A percentile compares a stretch with the other conserved stretches of the same genome.
Conservation (phyloP, 2,113 vertebrate species). For the Ifrita kowaldi region DNA sequence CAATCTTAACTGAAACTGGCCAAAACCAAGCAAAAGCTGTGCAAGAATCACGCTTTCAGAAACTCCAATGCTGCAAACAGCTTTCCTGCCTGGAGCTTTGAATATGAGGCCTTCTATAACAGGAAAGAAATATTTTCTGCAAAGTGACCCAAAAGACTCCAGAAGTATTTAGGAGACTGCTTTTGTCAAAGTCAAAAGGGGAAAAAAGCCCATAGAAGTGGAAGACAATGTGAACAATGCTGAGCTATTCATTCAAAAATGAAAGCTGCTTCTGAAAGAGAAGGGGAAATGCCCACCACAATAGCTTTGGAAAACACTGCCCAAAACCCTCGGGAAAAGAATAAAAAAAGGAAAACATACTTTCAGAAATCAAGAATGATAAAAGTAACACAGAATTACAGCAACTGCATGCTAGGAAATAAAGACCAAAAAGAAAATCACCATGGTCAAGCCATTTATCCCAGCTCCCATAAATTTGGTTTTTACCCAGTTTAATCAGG, state of each 20-base stretch:
- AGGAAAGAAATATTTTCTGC: background rate
- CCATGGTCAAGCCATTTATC: accelerated
- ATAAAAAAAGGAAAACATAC: background rate
- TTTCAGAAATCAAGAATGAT: background rate
- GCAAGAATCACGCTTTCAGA: background rate
- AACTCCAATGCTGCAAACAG: background rate
- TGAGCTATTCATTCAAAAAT: slow-evolving; percentile 24
- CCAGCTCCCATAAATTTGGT: background rate
- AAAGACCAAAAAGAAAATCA: background rate
- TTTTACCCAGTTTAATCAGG: background rate
- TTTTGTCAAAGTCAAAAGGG: background rate
- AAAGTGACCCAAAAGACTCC: background rate
- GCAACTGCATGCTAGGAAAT: background rate
- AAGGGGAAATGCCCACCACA: slow-evolving; percentile 13
- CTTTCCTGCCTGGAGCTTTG: background rate
- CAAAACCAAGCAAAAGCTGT: background rate
- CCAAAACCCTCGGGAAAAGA: background rate
- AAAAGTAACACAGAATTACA: background rate
- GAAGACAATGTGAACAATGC: slow-evolving; percentile 20
- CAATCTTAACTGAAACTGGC: background rate
- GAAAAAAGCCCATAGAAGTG: background rate
- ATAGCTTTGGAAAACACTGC: background rate
- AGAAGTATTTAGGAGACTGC: background rate
- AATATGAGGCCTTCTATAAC: background rate
- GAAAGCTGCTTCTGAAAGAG: background rate